Evolutionary conservation across 2,888 invertebrate genomes (phyloP).

Genomic region (Eurois occulta): DNA sequence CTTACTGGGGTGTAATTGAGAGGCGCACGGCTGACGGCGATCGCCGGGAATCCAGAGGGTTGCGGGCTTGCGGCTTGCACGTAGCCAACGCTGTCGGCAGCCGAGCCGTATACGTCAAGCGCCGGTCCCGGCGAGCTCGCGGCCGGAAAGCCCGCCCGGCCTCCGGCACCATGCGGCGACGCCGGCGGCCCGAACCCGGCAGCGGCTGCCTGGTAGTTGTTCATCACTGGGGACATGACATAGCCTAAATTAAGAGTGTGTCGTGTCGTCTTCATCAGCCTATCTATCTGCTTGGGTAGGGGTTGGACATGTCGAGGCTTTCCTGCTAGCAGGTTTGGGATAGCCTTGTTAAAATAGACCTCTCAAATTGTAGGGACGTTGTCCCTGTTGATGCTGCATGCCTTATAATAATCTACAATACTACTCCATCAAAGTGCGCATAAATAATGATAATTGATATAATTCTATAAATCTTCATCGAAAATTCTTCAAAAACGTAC

Average conservation of each 20-base stretch:
- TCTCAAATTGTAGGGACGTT: slow-evolving; percentile 27
- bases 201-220: slow-evolving; percentile 97
- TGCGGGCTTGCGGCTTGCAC: slow-evolving; percentile 99
- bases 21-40: slow-evolving; percentile 97
- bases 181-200: slow-evolving; percentile 95
- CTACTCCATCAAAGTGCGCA: neutral
- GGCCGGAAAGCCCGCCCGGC: slow-evolving; percentile 95
- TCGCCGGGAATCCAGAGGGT: slow-evolving; percentile 98
- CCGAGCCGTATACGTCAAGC: slow-evolving; percentile 98
- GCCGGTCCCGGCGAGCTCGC: slow-evolving; percentile 98
- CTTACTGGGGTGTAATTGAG: slow-evolving; percentile 98
- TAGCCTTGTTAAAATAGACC: slow-evolving; percentile 30
- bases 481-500: slow-evolving; percentile 16
- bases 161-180: slow-evolving; percentile 94
- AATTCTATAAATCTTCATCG: neutral
- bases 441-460: neutral
- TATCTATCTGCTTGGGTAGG: slow-evolving; percentile 53
- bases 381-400: slow-evolving; percentile 25
- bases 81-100: slow-evolving; percentile 97
- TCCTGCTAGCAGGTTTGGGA: slow-evolving; percentile 34
- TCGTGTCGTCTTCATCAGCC: slow-evolving; percentile 32
- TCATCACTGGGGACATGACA: slow-evolving; percentile 94
- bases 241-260: slow-evolving; percentile 39
- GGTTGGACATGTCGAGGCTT: slow-evolving; percentile 44
- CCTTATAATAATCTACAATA: slow-evolving; percentile 13